Evolutionary conservation across 2,888 invertebrate species (phyloP).

Genomic region (Pristionchus maxplancki): DNA sequence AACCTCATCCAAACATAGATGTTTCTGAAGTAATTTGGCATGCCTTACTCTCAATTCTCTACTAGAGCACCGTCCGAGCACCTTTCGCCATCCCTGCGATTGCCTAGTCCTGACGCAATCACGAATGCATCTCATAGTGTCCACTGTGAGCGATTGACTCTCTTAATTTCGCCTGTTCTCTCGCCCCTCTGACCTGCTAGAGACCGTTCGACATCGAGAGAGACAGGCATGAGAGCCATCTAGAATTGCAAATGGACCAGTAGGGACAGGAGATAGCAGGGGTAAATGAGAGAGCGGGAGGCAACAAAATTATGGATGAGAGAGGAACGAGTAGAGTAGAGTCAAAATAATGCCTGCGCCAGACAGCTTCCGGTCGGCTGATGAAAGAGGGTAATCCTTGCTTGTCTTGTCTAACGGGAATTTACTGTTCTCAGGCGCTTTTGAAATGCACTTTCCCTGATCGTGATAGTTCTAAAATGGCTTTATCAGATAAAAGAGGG

Average conservation of each 20-base stretch:
- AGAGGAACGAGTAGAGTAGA: background rate
- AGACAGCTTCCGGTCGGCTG: conserved; percentile 22
- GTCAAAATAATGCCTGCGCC: conserved; percentile 41
- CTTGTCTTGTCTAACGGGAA: too few species aligned
- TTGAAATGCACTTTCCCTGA: too few species aligned
- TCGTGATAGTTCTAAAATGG: too few species aligned
- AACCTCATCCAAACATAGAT: too few species aligned
- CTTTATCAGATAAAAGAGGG: too few species aligned
- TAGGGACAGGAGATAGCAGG: background rate
- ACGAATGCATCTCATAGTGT: background rate
- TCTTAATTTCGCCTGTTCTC: background rate
- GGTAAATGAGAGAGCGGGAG: background rate
- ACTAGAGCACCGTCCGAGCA: too few species aligned
- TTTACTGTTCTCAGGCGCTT: too few species aligned
- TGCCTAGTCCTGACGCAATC: background rate
- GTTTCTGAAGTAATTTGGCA: too few species aligned
- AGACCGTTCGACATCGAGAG: background rate
- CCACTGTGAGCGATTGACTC: background rate
- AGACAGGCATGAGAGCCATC: background rate
- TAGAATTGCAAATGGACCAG: conserved; percentile 35
- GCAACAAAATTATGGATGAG: background rate
- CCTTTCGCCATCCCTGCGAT: background rate
- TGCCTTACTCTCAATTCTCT: too few species aligned
- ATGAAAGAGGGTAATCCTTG: too few species aligned
- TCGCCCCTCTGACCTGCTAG: conserved; percentile 42